phyloP scores from a whole-genome alignment of 2,888 invertebrate genomes.

The Ferrisia virgata region DNA sequence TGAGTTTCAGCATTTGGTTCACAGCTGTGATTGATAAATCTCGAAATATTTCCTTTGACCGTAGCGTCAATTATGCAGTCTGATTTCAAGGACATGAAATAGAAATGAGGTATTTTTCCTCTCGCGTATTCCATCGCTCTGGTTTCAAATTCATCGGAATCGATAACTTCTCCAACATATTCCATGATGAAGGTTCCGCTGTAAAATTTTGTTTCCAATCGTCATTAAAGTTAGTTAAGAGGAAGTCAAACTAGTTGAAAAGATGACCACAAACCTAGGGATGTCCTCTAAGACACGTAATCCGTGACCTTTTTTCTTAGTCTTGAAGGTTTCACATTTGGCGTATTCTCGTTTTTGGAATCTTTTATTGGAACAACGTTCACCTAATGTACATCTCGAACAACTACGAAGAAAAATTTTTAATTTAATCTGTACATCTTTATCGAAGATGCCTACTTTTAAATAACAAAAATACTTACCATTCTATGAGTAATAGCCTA shows the following conservation, averaged over 20 bases:
- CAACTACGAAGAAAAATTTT: constrained; percentile 63
- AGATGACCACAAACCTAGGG: constrained; percentile 63
- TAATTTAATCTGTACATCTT: neutral
- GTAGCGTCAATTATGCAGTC: constrained; percentile 97
- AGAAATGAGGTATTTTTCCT: constrained; percentile 88
- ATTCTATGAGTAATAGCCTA: constrained; percentile 96
- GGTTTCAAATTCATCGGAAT: constrained; percentile 82
- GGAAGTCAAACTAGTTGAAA: neutral
- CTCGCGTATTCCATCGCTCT: constrained; percentile 85
- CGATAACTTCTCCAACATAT: constrained; percentile 96
- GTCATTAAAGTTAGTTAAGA: neutral
- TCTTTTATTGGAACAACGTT: constrained; percentile 88
- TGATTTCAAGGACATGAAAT: constrained; percentile 94
- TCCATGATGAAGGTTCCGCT: constrained; percentile 96
- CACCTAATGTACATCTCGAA: constrained; percentile 80
- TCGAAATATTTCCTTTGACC: constrained; percentile 87
- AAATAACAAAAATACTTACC: constrained; percentile 59
- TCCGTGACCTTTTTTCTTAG: constrained; percentile 95
- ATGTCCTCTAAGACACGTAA: constrained; percentile 74
- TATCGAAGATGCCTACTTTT: too few relatives aligned
- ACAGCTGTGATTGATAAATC: constrained; percentile 99
- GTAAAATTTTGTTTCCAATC: constrained; percentile 48
- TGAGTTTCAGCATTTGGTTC: constrained; percentile 98
- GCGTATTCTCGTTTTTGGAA: constrained; percentile 87
- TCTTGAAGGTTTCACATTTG: constrained; percentile 79